Evolutionary conservation across 2,888 invertebrate species (phyloP).

Genomic region (Ormyrus pomaceus): DNA sequence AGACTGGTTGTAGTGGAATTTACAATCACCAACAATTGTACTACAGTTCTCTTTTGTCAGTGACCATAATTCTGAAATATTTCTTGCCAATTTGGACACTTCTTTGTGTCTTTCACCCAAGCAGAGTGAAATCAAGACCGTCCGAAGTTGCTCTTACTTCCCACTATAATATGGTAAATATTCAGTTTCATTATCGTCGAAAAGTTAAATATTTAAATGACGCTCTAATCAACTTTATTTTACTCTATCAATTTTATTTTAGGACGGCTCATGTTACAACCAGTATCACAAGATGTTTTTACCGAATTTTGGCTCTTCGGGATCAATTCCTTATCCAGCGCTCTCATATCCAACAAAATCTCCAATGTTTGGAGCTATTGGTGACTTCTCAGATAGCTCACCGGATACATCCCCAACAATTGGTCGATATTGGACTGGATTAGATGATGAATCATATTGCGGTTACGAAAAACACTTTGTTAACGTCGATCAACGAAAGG

Average conservation of each 20-base stretch:
- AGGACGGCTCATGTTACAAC: slow-evolving; percentile 68
- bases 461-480: slow-evolving; percentile 63
- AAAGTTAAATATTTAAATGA: neutral
- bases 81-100: slow-evolving; percentile 69
- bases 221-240: too few species aligned
- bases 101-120: slow-evolving; percentile 68
- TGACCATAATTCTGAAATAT: slow-evolving; percentile 63
- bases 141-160: slow-evolving; percentile 70
- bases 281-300: slow-evolving; percentile 68
- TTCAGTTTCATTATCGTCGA: neutral
- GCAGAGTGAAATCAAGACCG: slow-evolving; percentile 65
- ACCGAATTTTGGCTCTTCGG: slow-evolving; percentile 61
- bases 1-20: slow-evolving; percentile 71
- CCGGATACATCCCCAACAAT: slow-evolving; percentile 67
- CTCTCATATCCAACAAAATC: slow-evolving; percentile 66
- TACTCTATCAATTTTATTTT: slow-evolving; percentile 15
- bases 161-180: slow-evolving; percentile 66
- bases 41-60: slow-evolving; percentile 65
- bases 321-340: slow-evolving; percentile 63
- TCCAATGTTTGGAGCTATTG: slow-evolving; percentile 66
- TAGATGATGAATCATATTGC: slow-evolving; percentile 60
- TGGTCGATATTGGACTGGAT: slow-evolving; percentile 61
- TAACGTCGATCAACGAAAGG: slow-evolving; percentile 60
- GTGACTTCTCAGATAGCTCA: slow-evolving; percentile 68
- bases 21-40: slow-evolving; percentile 74